Evolutionary conservation across 2,797 vertebrate genomes (phyloP).

Genomic region (Carcharodon carcharias): DNA sequence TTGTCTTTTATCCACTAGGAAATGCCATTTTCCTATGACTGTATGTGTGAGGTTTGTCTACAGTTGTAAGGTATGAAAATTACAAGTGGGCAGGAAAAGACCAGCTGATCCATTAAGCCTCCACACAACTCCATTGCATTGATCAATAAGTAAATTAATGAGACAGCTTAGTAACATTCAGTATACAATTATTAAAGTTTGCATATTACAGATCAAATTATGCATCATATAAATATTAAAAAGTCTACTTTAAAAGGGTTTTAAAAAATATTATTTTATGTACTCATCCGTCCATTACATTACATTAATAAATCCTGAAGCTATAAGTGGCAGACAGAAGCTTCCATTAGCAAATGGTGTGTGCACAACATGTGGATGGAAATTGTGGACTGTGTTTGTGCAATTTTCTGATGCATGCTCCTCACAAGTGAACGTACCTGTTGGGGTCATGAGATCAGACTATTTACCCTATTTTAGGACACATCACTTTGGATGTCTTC

Average conservation of each 20-base stretch:
- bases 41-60: neutral
- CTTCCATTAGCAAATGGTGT: neutral
- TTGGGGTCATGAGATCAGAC: too few relatives aligned
- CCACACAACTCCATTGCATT: neutral
- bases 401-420: neutral
- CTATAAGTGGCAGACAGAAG: neutral
- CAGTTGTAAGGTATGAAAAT: neutral
- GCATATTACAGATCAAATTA: too few relatives aligned
- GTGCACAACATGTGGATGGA: neutral
- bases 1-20: neutral
- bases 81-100: neutral
- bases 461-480: neutral
- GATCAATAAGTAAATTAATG: neutral
- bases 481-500: neutral
- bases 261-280: too few relatives aligned
- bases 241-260: too few relatives aligned
- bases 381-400: neutral
- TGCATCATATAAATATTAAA: too few relatives aligned
- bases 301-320: neutral
- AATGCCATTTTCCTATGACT: neutral
- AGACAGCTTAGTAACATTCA: neutral
- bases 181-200: too few relatives aligned
- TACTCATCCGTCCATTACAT: too few relatives aligned
- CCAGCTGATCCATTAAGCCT: neutral
- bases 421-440: neutral